phyloP scores from a whole-genome alignment of 2,113 vertebrate species.

The Cichladusa arquata region DNA sequence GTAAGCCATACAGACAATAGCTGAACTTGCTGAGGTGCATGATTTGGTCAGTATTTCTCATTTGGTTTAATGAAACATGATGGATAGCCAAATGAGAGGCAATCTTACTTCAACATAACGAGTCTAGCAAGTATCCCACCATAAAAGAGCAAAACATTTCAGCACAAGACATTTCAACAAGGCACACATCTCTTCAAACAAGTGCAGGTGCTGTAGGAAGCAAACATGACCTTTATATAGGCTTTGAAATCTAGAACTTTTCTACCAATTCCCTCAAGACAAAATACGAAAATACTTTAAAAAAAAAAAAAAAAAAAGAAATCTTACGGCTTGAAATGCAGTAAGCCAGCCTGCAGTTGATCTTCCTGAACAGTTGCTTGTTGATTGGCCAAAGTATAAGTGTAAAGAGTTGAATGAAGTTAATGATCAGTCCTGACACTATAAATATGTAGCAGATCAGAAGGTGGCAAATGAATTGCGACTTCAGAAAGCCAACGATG shows the following conservation, averaged over 20 bases:
- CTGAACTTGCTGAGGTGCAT: not conserved
- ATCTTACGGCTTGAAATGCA: slow-evolving; percentile 90
- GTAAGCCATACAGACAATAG: not conserved
- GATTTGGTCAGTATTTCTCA: not conserved
- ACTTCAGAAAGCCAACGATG: slow-evolving; percentile 84
- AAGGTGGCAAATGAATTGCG: slow-evolving; percentile 89
- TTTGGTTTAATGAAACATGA: not conserved
- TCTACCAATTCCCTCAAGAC: not conserved
- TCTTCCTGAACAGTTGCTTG: slow-evolving; percentile 87
- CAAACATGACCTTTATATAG: not conserved
- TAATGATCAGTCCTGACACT: slow-evolving; percentile 88
- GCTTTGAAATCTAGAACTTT: not conserved
- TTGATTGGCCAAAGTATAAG: slow-evolving; percentile 87
- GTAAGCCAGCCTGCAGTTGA: slow-evolving; percentile 92
- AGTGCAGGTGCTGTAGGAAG: not conserved
- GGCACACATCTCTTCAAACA: not conserved
- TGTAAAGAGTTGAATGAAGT: slow-evolving; percentile 88
- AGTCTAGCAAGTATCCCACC: not conserved
- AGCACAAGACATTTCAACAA: not conserved
- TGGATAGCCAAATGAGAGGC: not conserved
- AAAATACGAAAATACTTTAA: not conserved
- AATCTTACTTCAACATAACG: not conserved
- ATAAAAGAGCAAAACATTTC: not conserved
- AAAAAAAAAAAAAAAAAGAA: not conserved
- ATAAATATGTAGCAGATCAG: slow-evolving; percentile 94